Base-by-base conservation (phyloP, 1,140 invertebrate species). In the Sycophila sp. region DNA sequence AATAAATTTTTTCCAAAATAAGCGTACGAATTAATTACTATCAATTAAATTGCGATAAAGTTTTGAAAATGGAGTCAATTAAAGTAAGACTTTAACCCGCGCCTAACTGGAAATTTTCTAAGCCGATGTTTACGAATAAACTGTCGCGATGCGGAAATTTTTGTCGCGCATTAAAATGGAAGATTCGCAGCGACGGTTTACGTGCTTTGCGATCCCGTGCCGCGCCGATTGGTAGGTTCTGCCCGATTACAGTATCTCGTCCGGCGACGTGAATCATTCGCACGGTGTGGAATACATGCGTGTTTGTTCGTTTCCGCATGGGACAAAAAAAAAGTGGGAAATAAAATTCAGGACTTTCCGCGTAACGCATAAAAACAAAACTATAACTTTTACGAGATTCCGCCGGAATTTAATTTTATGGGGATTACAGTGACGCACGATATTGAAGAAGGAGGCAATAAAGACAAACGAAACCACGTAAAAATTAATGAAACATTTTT, bases 211-310 rank as follows among this genome's bases (percentile, higher is more conserved):
- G n/a, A n/a, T n/a, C n/a, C n/a, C n/a, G n/a, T n/a, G n/a, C n/a
- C n/a, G n/a, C n/a, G 15, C 45, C 30, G 17, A 30, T 64, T 36
- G 17, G n/a, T n/a, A n/a, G n/a, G n/a, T 32, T 38, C 11, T 15
- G 2, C 19, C 40, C 26, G 63, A 66, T 66, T 66, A 66, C 51
- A 66, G 51, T 66, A 66, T 66, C 63, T 66, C 38, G 11, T 22
- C 15, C 36, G 30, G 40, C 19, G 1, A 56, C 13, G 17, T 56
- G 49, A 66, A 55, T 66, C 51, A 66, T 42, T 56, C 10, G 0
- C 17, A 56, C n/a, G 6, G 49, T 13, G 24, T 28, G 22, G n/a
- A 32, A 55, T 1, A 55, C 7, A 32, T 17, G 28, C 28, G 28
- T 55, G 15, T n/a, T n/a, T 19, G 11, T 24, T 26, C 7, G 22